These are phyloP conservation scores for Atta cephalotes DNA, from an alignment of 1,140 invertebrate genomes.

Conservation along the genomic window DNA sequence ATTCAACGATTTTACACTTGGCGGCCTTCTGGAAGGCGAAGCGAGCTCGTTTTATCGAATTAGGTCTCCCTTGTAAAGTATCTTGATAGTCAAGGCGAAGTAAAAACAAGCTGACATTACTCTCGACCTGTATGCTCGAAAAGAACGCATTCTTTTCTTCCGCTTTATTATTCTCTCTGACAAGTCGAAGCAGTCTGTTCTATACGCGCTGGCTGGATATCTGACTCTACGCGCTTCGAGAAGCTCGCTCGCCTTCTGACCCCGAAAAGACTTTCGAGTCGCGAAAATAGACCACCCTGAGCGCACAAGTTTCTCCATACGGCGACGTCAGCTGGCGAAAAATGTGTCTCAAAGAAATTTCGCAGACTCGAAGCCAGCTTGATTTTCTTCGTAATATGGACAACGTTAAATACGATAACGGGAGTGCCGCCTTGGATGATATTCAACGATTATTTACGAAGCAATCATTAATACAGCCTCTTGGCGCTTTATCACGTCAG, in stretches of 20 bases:
- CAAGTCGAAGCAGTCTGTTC: conserved; percentile 21
- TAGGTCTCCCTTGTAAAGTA: conserved; percentile 11
- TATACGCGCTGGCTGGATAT: conserved; percentile 60
- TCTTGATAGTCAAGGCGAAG: conserved; percentile 6
- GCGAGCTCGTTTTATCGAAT: conserved; percentile 22
- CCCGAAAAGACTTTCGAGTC: conserved; percentile 60
- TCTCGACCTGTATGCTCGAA: conserved; percentile 21
- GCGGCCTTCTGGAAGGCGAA: neutral
- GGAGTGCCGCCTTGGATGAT: neutral
- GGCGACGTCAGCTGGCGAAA: neutral
- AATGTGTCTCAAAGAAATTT: conserved; percentile 16
- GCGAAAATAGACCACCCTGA: conserved; percentile 68
- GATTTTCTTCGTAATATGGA: neutral
- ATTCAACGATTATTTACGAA: conserved; percentile 6
- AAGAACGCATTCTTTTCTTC: neutral
- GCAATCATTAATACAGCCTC: conserved; percentile 12
- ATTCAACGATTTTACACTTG: neutral
- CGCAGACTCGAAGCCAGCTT: neutral
- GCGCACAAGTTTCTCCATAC: neutral
- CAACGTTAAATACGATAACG: conserved; percentile 13
- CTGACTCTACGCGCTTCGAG: conserved; percentile 41
- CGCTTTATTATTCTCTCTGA: neutral
- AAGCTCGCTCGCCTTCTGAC: conserved; percentile 21
- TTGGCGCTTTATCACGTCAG: conserved; percentile 6
- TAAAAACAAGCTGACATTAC: conserved; percentile 21